These are phyloP conservation scores for Tenebrosternarchus preto DNA, from an alignment of 2,113 vertebrate species.

Conservation along the genomic window DNA sequence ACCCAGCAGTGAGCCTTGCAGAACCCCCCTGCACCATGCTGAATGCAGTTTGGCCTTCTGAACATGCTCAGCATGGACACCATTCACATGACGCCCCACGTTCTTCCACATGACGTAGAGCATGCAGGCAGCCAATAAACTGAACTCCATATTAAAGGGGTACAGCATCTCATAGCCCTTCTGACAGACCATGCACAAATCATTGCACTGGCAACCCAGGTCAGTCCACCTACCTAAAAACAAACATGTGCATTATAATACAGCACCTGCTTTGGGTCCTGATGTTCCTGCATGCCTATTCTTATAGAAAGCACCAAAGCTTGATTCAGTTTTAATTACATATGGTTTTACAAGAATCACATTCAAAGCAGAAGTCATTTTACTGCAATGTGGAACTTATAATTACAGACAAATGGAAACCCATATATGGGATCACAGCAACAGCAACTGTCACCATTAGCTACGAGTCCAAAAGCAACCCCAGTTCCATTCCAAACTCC, in stretches of 20 bases:
- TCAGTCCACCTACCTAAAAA: slow-evolving; percentile 36
- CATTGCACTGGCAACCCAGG: slow-evolving; percentile 69
- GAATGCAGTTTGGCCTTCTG: slow-evolving; percentile 69
- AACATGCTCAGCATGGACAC: not conserved
- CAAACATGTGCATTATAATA: not conserved
- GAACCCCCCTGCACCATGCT: slow-evolving; percentile 57
- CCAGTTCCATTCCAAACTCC: too few species aligned
- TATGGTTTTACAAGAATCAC: too few species aligned
- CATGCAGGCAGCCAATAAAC: slow-evolving; percentile 81
- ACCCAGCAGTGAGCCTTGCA: slow-evolving; percentile 75
- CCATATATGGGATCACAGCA: too few species aligned
- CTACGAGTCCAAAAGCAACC: too few species aligned
- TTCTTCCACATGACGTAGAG: slow-evolving; percentile 94
- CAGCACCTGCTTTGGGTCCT: not conserved
- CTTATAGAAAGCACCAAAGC: too few species aligned
- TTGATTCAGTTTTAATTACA: too few species aligned
- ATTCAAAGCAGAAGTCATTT: too few species aligned
- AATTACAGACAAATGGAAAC: too few species aligned
- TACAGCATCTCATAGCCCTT: slow-evolving; percentile 84
- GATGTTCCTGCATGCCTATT: not conserved
- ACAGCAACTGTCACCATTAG: too few species aligned
- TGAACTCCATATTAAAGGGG: slow-evolving; percentile 88
- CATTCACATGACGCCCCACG: slow-evolving; percentile 72
- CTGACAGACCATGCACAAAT: slow-evolving; percentile 76
- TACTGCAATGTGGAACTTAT: too few species aligned